Conservation (phyloP, 2,113 vertebrate species). For the Cynopterus brachyotis region DNA sequence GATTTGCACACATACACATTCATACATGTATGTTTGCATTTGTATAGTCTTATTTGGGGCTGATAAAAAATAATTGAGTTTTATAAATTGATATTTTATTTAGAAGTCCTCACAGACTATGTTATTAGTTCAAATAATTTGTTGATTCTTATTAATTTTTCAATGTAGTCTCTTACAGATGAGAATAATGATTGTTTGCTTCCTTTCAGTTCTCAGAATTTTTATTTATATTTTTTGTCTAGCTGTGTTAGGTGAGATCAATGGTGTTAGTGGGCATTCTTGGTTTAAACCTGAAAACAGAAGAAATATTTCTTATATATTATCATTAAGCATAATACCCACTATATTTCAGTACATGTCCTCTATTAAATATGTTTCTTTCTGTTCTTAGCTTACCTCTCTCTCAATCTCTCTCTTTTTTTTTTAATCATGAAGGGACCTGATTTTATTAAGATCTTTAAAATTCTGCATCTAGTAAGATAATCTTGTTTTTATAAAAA, state of each 20-base stretch:
- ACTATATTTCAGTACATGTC: background rate
- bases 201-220: background rate
- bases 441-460: background rate
- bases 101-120: background rate
- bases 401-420: too few species aligned
- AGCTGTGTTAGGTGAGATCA: background rate
- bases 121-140: background rate
- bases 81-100: background rate
- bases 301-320: background rate
- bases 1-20: background rate
- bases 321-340: background rate
- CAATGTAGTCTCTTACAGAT: background rate
- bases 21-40: background rate
- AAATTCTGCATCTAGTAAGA: background rate
- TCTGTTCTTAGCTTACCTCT: background rate
- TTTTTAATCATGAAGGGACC: background rate
- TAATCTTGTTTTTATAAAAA: background rate
- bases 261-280: background rate
- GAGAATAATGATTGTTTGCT: background rate
- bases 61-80: slow-evolving; percentile 35
- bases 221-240: background rate
- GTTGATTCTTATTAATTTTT: background rate
- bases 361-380: background rate
- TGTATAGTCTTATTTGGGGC: background rate
- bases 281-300: background rate